Base-by-base conservation (phyloP, 2,888 invertebrate genomes). In the Molorchus minor region DNA sequence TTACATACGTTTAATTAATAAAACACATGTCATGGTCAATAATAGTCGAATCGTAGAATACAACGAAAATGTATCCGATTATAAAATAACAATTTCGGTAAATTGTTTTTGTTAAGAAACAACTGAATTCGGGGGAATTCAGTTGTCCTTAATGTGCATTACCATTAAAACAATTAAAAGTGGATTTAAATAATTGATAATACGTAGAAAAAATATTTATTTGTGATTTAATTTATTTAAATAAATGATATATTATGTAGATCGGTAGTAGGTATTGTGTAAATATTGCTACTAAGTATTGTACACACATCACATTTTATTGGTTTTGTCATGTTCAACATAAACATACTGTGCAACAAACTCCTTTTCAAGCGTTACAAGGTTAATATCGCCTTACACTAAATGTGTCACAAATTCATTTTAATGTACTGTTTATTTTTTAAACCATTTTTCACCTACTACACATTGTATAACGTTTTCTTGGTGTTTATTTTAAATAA, bases 271-370 rank as follows among this genome's bases (percentile, higher is more conserved):
- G 3, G 3, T 25, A 25, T 25, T 25, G 25, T 25, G 25, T 25
- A 47, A 47, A 47, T 20, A 19, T 33, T 47, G 46, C 19, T 33
- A 47, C 35, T 47, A 19, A 33, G 20, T 47, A 33, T 33, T 33
- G 33, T 45, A 47, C 15, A 47, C n/a, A 47, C 47, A 47, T 47
- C 33, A 13, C 47, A 47, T 47, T 47, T 47, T 20, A 35, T 36
- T 47, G 13, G 8, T n/a, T n/a, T n/a, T n/a, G 36, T 17, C 47
- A 35, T 47, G 47, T 47, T 47, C 33, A 47, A 30, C 35, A 35
- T 33, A 47, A 47, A 47, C 35, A 47, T 21, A 47, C 20, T 20
- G 12, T 47, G 33, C 33, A 29, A 47, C n/a, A n/a, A n/a, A n/a
- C 12, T 19, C 12, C 35, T 47, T 47, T 45, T 33, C 30, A 47